These are phyloP conservation scores for Eupithecia abbreviata DNA, from an alignment of 2,888 invertebrate species.

Conservation along the genomic window DNA sequence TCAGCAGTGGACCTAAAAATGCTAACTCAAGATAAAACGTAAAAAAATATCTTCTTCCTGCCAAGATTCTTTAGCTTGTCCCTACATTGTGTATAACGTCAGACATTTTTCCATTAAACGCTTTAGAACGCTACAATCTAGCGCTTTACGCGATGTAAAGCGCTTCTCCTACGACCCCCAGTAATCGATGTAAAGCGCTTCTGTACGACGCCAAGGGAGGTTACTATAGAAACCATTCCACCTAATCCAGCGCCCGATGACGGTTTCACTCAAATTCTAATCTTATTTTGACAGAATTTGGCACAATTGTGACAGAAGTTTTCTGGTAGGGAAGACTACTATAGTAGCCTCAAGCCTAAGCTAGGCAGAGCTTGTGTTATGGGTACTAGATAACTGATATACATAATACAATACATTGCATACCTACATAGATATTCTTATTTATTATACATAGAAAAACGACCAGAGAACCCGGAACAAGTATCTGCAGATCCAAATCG, in stretches of 20 bases:
- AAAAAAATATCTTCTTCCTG: neutral
- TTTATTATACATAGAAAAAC: too few species aligned
- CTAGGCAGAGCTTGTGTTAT: too few species aligned
- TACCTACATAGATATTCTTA: too few species aligned
- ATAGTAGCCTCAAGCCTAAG: too few species aligned
- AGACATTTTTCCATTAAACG: slow-evolving; percentile 20
- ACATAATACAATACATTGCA: too few species aligned
- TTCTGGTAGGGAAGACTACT: neutral
- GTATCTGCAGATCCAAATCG: too few species aligned
- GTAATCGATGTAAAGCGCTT: slow-evolving; percentile 6
- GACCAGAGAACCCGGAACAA: too few species aligned
- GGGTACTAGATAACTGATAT: too few species aligned
- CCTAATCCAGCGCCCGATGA: neutral
- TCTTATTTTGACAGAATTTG: neutral
- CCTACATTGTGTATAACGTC: neutral
- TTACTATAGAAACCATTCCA: neutral
- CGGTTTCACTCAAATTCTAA: neutral
- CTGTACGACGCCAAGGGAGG: neutral
- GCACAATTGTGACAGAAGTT: neutral
- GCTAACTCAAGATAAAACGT: too few species aligned
- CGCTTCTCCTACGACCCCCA: slow-evolving; percentile 9
- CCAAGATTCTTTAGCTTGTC: neutral
- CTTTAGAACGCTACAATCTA: slow-evolving; percentile 21
- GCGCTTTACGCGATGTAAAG: slow-evolving; percentile 32
- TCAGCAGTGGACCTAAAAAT: too few species aligned